These are phyloP conservation scores for Bellardia pandia DNA, from an alignment of 2,888 invertebrate species.

Conservation along the genomic window DNA sequence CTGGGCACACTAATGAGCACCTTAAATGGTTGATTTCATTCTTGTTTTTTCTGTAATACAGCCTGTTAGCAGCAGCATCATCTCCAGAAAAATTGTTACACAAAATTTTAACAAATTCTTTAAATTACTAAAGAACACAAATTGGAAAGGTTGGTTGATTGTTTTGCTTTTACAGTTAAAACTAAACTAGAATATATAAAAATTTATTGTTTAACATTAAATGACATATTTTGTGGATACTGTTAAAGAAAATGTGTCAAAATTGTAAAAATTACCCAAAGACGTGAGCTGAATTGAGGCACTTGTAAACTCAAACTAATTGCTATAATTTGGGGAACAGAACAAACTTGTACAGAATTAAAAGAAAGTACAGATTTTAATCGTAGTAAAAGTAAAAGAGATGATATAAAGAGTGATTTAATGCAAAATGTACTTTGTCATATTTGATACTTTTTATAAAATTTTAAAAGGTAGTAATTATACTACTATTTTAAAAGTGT, in stretches of 20 bases:
- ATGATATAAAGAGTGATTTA: no score
- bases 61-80: not conserved
- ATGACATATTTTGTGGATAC: conserved; percentile 58
- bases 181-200: not conserved
- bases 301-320: conserved; percentile 25
- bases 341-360: not conserved
- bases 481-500: no score
- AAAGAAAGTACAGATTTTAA: no score
- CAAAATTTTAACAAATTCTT: conserved; percentile 81
- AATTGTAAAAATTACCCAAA: conserved; percentile 53
- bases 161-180: conserved; percentile 42
- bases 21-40: conserved; percentile 71
- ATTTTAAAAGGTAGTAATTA: no score
- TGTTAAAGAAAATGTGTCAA: conserved; percentile 69
- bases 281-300: conserved; percentile 59
- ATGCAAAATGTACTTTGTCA: no score
- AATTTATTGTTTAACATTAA: conserved; percentile 32
- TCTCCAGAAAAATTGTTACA: conserved; percentile 74
- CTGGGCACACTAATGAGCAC: conserved; percentile 74
- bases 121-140: conserved; percentile 68
- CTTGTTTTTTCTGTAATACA: conserved; percentile 37
- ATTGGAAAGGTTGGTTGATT: conserved; percentile 41
- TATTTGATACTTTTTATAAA: no score
- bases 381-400: no score
- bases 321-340: conserved; percentile 21